These are phyloP conservation scores for Microtus ochrogaster DNA, from an alignment of 2,113 vertebrate species.

Conservation along the genomic window DNA sequence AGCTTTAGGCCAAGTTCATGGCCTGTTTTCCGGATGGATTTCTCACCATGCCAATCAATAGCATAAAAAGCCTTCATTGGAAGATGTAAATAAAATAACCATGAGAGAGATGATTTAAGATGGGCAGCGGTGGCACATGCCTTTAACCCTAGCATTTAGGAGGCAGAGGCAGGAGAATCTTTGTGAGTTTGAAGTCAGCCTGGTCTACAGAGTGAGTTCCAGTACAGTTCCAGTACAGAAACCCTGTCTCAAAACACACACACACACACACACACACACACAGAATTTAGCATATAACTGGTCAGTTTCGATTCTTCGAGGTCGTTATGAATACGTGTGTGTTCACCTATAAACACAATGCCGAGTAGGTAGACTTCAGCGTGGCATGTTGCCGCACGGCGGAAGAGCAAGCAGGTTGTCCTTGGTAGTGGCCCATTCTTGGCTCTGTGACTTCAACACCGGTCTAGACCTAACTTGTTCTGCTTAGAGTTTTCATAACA, in stretches of 20 bases:
- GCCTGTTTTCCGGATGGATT: neutral
- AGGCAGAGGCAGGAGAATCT: no score
- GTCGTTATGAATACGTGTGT: neutral
- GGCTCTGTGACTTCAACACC: neutral
- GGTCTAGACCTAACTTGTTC: neutral
- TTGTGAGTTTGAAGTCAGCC: no score
- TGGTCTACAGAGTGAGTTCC: no score
- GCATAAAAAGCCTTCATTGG: neutral
- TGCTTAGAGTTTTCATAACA: neutral
- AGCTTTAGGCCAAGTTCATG: no score
- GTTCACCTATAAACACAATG: neutral
- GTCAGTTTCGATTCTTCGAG: neutral
- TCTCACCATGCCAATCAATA: neutral
- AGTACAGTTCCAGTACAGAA: no score
- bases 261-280: no score
- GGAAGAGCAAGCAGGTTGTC: neutral
- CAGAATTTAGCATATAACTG: neutral
- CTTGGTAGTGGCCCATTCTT: neutral
- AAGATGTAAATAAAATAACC: neutral
- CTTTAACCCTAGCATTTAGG: no score
- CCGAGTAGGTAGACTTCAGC: neutral
- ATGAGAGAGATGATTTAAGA: neutral
- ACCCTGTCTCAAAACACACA: no score
- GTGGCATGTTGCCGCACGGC: neutral
- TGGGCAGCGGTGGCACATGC: no score